Evolutionary conservation across 2,113 vertebrate genomes (phyloP).

Genomic region (Larimichthys crocea): DNA sequence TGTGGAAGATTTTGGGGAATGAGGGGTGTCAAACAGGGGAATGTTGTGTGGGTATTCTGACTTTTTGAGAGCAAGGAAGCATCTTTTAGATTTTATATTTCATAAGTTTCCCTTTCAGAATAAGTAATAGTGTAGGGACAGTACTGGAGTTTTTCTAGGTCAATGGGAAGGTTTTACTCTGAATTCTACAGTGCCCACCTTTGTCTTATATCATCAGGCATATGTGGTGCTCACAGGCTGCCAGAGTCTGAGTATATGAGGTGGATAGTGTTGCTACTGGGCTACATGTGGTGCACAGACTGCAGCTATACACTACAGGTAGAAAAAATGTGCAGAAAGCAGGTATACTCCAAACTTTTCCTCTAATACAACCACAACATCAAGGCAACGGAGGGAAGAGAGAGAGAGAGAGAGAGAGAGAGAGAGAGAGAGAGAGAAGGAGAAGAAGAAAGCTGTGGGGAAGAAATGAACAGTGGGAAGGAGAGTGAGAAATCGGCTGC

Average conservation of each 20-base stretch:
- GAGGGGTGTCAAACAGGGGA: background rate
- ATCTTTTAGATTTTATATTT: no score
- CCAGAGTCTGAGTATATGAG: background rate
- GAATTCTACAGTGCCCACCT: slow-evolving; percentile 3
- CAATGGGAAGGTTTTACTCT: background rate
- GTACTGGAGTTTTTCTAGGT: no score
- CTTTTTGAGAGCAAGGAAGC: background rate
- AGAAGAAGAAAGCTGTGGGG: background rate
- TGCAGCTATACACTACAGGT: slow-evolving; percentile 36
- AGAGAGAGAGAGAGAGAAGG: background rate
- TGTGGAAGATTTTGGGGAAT: no score
- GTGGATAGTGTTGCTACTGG: slow-evolving; percentile 17
- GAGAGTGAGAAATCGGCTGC: slow-evolving; percentile 21
- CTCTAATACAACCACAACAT: slow-evolving; percentile 6
- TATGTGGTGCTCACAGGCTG: slow-evolving; percentile 17
- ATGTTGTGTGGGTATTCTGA: background rate
- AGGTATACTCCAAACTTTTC: slow-evolving; percentile 32
- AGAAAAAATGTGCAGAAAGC: slow-evolving; percentile 54
- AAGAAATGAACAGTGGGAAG: background rate
- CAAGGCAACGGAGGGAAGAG: background rate
- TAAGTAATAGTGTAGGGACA: no score
- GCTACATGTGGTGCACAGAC: slow-evolving; percentile 64
- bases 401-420: background rate
- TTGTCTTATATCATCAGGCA: slow-evolving; percentile 16
- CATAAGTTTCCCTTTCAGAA: no score